phyloP scores from a whole-genome alignment of 2,888 invertebrate genomes.

The Drepana falcataria region DNA sequence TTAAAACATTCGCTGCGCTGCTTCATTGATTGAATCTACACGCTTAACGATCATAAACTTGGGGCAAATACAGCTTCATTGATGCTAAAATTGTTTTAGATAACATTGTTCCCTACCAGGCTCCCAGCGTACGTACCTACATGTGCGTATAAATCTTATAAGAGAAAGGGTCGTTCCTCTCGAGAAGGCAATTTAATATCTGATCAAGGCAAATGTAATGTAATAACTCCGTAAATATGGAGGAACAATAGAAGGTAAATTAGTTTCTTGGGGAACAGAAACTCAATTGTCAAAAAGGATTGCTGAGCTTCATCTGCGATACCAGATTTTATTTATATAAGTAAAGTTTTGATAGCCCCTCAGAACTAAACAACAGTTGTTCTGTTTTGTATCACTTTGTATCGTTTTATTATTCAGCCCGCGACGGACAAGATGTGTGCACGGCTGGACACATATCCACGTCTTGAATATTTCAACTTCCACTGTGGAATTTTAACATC shows the following conservation, averaged over 20 bases:
- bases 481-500: conserved; percentile 19
- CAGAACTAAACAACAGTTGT: not conserved
- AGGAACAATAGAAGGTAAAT: conserved; percentile 69
- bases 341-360: conserved; percentile 24
- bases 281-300: conserved; percentile 63
- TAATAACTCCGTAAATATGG: conserved; percentile 68
- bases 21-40: conserved; percentile 4
- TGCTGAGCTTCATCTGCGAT: conserved; percentile 39
- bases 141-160: conserved; percentile 42
- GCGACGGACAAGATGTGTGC: conserved; percentile 20
- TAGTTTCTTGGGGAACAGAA: conserved; percentile 62
- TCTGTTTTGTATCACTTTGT: conserved; percentile 23
- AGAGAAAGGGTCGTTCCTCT: conserved; percentile 47
- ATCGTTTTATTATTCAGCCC: conserved; percentile 31
- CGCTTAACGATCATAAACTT: conserved; percentile 13
- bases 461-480: conserved; percentile 28
- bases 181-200: conserved; percentile 62
- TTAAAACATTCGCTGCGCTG: not conserved
- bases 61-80: conserved; percentile 20
- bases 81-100: conserved; percentile 28
- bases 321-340: conserved; percentile 26
- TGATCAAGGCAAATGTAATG: conserved; percentile 63
- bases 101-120: conserved; percentile 23
- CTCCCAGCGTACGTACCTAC: conserved; percentile 10
- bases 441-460: conserved; percentile 22